These are phyloP conservation scores for Pseudomyrmex sp. DNA, from an alignment of 1,140 invertebrate genomes.

Conservation along the genomic window DNA sequence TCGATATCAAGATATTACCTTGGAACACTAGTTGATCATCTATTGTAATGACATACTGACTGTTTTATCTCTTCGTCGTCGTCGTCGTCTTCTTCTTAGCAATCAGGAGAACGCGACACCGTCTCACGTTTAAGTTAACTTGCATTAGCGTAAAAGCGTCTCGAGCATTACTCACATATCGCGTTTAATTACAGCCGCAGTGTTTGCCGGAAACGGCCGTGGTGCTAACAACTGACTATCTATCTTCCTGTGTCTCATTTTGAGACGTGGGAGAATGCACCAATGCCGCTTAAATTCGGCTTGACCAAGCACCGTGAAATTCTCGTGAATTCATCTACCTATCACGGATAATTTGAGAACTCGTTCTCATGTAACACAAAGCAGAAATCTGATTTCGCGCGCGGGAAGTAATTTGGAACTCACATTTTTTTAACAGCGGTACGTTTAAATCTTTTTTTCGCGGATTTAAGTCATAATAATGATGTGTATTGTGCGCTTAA, in stretches of 20 bases:
- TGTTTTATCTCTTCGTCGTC: neutral
- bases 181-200: constrained; percentile 47
- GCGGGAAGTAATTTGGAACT: neutral
- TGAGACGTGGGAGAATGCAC: constrained; percentile 42
- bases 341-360: constrained; percentile 33
- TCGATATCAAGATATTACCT: no score
- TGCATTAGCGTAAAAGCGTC: constrained; percentile 17
- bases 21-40: neutral
- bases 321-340: constrained; percentile 6
- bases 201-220: constrained; percentile 51
- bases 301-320: constrained; percentile 44
- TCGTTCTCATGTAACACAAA: constrained; percentile 20
- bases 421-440: neutral
- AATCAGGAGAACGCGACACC: constrained; percentile 35
- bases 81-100: neutral
- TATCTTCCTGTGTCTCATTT: constrained; percentile 41
- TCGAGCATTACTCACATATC: constrained; percentile 42
- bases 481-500: neutral
- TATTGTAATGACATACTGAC: neutral
- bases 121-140: constrained; percentile 15
- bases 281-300: constrained; percentile 29
- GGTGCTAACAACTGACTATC: constrained; percentile 27
- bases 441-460: constrained; percentile 8
- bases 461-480: neutral
- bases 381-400: constrained; percentile 3